A percentile compares a stretch with the other conserved stretches of the same genome.
phyloP scores from a whole-genome alignment of 2,888 invertebrate species.

The Drosophila cognata region DNA sequence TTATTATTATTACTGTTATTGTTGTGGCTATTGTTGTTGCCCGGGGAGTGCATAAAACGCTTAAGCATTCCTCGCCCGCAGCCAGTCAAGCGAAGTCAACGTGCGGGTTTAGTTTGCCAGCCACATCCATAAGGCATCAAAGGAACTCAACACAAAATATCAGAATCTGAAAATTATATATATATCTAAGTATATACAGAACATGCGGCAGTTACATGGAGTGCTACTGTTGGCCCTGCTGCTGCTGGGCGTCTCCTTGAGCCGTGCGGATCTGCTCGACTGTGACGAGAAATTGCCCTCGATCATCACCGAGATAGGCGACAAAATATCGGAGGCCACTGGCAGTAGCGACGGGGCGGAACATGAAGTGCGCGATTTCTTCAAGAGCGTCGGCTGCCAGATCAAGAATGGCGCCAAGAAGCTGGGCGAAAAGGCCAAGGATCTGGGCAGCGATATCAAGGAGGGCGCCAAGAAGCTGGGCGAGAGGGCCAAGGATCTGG shows the following conservation, averaged over 20 bases:
- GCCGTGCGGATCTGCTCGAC: conserved; percentile 73
- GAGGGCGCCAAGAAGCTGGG: conserved; percentile 79
- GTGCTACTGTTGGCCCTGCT: conserved; percentile 43
- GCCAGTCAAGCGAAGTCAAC: conserved; percentile 47
- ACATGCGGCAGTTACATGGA: conserved; percentile 33
- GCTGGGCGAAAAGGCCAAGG: conserved; percentile 79
- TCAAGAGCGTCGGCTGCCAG: conserved; percentile 81
- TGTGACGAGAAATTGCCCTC: conserved; percentile 73
- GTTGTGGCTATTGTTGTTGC: conserved; percentile 2
- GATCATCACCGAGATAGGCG: conserved; percentile 59
- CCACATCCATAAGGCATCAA: conserved; percentile 8
- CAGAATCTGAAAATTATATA: conserved; percentile 1
- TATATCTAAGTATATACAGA: not conserved
- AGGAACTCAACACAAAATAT: conserved; percentile 17
- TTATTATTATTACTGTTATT: conserved; percentile 5
- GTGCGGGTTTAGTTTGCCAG: conserved; percentile 59
- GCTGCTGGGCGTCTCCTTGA: conserved; percentile 36
- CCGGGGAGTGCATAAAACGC: conserved; percentile 46
- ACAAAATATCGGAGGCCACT: conserved; percentile 62
- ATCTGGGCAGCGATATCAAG: conserved; percentile 77
- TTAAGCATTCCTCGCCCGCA: conserved; percentile 43
- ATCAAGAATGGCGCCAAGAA: conserved; percentile 79
- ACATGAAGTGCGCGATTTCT: conserved; percentile 76
- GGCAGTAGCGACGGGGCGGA: conserved; percentile 63
- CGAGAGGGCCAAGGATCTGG: conserved; percentile 79